A percentile compares a stretch with the other conserved stretches of the same genome.
phyloP scores from a whole-genome alignment of 2,797 vertebrate genomes.

The Scarus forsteni region DNA sequence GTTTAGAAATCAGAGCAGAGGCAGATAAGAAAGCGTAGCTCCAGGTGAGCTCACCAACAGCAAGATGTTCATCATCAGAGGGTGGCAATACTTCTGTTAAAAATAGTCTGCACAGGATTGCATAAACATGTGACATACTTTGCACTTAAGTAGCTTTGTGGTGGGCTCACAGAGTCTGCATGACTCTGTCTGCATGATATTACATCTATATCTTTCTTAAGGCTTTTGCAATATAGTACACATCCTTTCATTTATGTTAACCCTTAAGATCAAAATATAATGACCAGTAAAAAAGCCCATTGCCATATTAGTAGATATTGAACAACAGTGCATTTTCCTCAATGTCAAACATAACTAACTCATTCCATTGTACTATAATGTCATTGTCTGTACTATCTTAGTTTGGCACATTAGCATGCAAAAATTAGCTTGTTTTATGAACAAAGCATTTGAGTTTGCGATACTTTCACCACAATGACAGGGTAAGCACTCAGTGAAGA shows the following conservation, averaged over 20 bases:
- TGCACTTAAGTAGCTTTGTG: conserved; percentile 1
- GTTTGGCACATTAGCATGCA: no score
- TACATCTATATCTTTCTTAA: neutral
- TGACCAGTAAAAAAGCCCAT: neutral
- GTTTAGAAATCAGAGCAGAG: conserved; percentile 63
- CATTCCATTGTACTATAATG: neutral
- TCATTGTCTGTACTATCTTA: neutral
- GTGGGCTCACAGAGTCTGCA: neutral
- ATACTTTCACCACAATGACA: no score
- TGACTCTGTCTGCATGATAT: neutral
- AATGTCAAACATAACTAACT: neutral
- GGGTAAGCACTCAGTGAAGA: no score
- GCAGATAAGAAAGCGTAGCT: conserved; percentile 65
- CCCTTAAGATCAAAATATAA: neutral
- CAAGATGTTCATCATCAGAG: conserved; percentile 69
- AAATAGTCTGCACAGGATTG: conserved; percentile 56
- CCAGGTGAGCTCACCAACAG: conserved; percentile 70
- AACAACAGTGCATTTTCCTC: neutral
- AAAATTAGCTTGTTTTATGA: no score
- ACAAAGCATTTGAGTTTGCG: no score
- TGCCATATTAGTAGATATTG: neutral
- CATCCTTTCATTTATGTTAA: neutral
- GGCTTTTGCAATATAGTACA: conserved; percentile 4
- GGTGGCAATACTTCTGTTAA: conserved; percentile 48
- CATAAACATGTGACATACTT: conserved; percentile 40